Evolutionary conservation across 1,140 invertebrate genomes (phyloP).

Genomic region (Zaprionus gabonicus): DNA sequence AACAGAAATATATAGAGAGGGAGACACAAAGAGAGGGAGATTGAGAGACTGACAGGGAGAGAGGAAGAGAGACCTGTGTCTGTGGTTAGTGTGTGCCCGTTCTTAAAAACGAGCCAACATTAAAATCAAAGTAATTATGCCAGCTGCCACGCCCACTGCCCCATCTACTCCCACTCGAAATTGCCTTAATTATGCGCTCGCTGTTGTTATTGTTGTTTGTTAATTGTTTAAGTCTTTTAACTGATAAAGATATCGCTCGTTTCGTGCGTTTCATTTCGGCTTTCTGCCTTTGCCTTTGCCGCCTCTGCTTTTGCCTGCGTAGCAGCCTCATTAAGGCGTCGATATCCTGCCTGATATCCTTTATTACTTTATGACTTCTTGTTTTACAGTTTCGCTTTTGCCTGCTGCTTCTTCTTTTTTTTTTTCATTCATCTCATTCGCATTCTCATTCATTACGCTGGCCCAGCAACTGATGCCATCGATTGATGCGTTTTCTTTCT

Average conservation of each 20-base stretch:
- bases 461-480: conserved; percentile 31
- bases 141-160: conserved; percentile 43
- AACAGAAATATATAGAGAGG: background rate
- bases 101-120: conserved; percentile 41
- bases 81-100: conserved; percentile 24
- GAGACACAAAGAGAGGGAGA: background rate
- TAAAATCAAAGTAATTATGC: conserved; percentile 82
- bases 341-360: conserved; percentile 68
- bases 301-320: background rate
- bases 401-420: background rate
- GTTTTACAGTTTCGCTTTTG: conserved; percentile 36
- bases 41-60: background rate
- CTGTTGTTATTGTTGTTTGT: conserved; percentile 67
- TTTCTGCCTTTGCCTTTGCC: background rate
- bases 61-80: background rate
- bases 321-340: conserved; percentile 66
- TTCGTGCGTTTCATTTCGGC: conserved; percentile 29
- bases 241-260: conserved; percentile 68
- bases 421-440: background rate
- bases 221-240: conserved; percentile 68
- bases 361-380: conserved; percentile 74
- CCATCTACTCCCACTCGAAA: conserved; percentile 48
- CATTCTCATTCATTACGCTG: conserved; percentile 37
- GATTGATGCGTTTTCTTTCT: conserved; percentile 39
- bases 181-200: conserved; percentile 72